phyloP scores from a whole-genome alignment of 1,140 invertebrate genomes.

The Kradibia gibbosae region DNA sequence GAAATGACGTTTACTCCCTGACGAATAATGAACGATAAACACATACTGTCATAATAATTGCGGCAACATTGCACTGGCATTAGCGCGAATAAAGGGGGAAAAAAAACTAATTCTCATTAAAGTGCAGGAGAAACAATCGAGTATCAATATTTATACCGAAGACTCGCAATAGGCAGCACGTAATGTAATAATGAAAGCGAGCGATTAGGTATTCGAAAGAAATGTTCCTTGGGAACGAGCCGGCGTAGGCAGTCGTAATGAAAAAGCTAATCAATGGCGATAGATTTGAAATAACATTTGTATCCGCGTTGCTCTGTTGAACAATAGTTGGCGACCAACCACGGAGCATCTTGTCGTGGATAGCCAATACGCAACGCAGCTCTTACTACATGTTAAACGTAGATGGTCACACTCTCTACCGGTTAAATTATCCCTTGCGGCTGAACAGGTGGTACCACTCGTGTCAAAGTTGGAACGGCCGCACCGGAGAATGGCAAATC shows the following conservation, averaged over 20 bases:
- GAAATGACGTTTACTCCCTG: too few relatives aligned
- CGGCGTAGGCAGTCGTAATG: background rate
- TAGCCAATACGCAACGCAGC: conserved; percentile 83
- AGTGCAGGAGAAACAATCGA: too few relatives aligned
- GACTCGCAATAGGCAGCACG: too few relatives aligned
- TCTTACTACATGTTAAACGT: conserved; percentile 86
- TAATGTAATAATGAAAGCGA: too few relatives aligned
- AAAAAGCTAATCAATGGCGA: background rate
- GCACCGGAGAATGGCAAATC: conserved; percentile 88
- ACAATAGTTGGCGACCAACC: conserved; percentile 79
- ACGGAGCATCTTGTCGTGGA: conserved; percentile 82
- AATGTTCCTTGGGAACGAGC: too few relatives aligned
- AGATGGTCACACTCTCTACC: conserved; percentile 85
- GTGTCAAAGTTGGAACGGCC: conserved; percentile 89
- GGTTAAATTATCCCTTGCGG: conserved; percentile 85
- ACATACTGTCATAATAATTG: too few relatives aligned
- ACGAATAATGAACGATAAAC: too few relatives aligned
- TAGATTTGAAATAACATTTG: background rate
- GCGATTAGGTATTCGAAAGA: too few relatives aligned
- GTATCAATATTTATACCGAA: too few relatives aligned
- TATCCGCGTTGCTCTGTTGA: background rate
- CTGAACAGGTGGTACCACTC: conserved; percentile 88
- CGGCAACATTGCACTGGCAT: too few relatives aligned
- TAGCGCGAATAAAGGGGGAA: too few relatives aligned
- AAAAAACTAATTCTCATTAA: too few relatives aligned